Evolutionary conservation across 2,888 invertebrate genomes (phyloP).

Genomic region (Iselma pallidipennis): DNA sequence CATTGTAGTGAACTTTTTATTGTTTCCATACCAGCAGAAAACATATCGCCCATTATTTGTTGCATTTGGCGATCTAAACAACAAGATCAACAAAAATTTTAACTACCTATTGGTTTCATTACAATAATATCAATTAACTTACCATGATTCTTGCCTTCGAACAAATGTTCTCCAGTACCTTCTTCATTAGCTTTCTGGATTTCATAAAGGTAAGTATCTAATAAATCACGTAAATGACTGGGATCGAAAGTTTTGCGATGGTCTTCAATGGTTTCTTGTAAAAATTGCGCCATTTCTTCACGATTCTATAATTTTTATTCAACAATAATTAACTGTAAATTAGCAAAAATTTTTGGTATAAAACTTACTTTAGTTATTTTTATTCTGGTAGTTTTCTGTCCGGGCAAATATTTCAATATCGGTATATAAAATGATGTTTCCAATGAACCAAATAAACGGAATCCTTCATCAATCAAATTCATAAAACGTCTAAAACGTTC

Average conservation of each 20-base stretch:
- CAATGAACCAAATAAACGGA: constrained; percentile 82
- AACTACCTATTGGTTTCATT: no score
- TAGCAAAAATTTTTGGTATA: constrained; percentile 4
- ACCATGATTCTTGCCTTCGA: constrained; percentile 88
- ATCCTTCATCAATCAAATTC: constrained; percentile 88
- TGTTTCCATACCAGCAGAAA: constrained; percentile 93
- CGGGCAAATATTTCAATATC: constrained; percentile 67
- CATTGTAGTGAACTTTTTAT: constrained; percentile 88
- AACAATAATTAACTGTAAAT: background rate
- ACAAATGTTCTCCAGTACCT: constrained; percentile 72
- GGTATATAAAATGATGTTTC: constrained; percentile 85
- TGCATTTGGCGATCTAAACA: constrained; percentile 82
- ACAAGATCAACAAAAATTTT: constrained; percentile 20
- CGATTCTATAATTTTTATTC: constrained; percentile 63
- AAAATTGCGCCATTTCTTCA: constrained; percentile 82
- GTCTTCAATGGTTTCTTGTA: constrained; percentile 81
- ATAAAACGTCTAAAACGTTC: constrained; percentile 77
- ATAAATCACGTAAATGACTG: constrained; percentile 76
- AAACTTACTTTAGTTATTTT: constrained; percentile 60
- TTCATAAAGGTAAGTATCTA: constrained; percentile 84
- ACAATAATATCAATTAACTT: constrained; percentile 52
- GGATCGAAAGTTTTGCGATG: constrained; percentile 78
- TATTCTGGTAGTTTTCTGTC: constrained; percentile 57
- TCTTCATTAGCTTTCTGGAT: constrained; percentile 81
- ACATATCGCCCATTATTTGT: constrained; percentile 88